Evolutionary conservation across 2,797 vertebrate genomes (phyloP).

Genomic region (Poecile montanus): DNA sequence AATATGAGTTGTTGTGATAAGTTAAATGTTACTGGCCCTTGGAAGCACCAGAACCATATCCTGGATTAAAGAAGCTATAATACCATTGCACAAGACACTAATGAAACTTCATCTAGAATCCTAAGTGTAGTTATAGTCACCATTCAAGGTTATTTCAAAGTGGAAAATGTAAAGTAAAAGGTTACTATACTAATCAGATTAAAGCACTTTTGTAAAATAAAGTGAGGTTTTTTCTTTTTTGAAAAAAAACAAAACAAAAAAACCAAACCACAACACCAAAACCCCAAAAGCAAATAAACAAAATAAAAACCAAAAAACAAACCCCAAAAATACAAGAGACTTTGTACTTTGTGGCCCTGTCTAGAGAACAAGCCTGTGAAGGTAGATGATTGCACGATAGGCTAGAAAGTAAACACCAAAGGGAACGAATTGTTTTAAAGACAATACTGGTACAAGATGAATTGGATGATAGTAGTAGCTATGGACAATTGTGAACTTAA

Average conservation of each 20-base stretch:
- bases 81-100: background rate
- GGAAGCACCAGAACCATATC: background rate
- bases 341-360: background rate
- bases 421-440: background rate
- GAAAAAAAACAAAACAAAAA: too few species aligned
- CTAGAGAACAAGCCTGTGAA: background rate
- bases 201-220: background rate
- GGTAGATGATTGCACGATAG: background rate
- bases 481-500: background rate
- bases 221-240: background rate
- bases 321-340: background rate
- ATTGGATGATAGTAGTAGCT: background rate
- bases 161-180: background rate
- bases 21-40: background rate
- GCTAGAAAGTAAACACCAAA: background rate
- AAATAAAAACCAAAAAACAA: background rate
- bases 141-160: background rate
- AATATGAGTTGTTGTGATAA: background rate
- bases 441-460: background rate
- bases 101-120: background rate
- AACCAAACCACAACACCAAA: too few species aligned
- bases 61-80: background rate
- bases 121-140: background rate
- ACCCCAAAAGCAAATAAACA: background rate
- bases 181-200: background rate